Evolutionary conservation across 2,888 invertebrate genomes (phyloP), one percentile per base, ranked within the genome.

Genomic region (Halictus quadricinctus): DNA sequence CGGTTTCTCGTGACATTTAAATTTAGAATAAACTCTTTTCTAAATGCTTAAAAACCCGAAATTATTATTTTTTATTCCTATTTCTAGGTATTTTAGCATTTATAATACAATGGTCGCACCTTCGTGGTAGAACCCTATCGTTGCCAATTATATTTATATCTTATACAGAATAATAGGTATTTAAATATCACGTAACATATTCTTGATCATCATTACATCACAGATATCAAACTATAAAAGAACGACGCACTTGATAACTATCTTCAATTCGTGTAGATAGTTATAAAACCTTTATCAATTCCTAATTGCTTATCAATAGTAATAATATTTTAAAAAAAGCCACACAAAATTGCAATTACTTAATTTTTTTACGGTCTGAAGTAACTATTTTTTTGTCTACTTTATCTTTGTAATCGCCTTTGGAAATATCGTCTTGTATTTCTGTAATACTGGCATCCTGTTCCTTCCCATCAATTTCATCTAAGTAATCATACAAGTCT

Each of bases 401-500:
- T 64, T 64, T 69, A 18, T 69, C 70, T 21, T 75, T 66, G n/a
- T 3, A 2, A 18, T 15, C 41, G 2, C 79, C 76, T 21, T 73
- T 80, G 5, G 29, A 54, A 6, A 72, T 64, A 13, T 81, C 66
- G 10, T 78, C 76, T 12, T 80, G 77, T 29, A 64, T 54, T 48
- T 88, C 83, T n/a, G 75, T 75, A 1, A 84, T 46, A 64, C 36
- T 83, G 5, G 95, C 95, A 77, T 94, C 95, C 1, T 92, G 92
- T 43, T 95, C 91, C n/a, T 95, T 94, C 72, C 83, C 88, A 1
- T 92, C 93, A 41, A 93, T 92, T 13, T 91, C 91, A 1, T 94
- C 87, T 29, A 94, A 89, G 86, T 93, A 90, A 64, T 93, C 93
- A 91, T 93, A 93, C 92, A 93, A 93, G 74, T 94, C 93, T 73